Base-by-base conservation (phyloP, 37 sponge, comb jelly and placozoan species). In the Crambe crambe region DNA sequence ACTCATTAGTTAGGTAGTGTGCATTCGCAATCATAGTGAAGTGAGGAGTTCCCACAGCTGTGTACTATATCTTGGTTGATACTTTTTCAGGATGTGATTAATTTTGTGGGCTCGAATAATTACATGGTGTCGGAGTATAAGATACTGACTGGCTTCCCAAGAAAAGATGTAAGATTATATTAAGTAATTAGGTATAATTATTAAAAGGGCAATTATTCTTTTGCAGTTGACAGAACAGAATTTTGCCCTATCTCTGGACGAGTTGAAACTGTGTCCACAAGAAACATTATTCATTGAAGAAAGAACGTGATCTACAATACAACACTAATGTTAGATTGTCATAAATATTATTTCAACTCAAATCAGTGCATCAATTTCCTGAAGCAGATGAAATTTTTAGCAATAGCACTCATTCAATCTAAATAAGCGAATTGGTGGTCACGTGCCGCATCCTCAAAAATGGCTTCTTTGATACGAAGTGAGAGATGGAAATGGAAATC, bases 271-370 rank as follows among this genome's bases (percentile, higher is more conserved):
- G 8, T 93, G 70, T 51, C 94, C 94, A 44, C 91, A 89, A 44
- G 91, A 89, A 30, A 91, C 88, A 9, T 57, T 91, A 0, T 83
- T 87, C 57, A 31, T 91, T 3, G 92, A 91, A 68, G 92, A 91
- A 42, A 91, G 78, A 65, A 65, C 66, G 51, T 47, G 51, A 47
- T 47, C 51, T 47, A n/a, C n/a, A n/a, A n/a, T n/a, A n/a, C n/a
- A n/a, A n/a, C n/a, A n/a, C n/a, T n/a, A n/a, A n/a, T n/a, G n/a
- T n/a, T n/a, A n/a, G n/a, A n/a, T n/a, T n/a, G n/a, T n/a, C n/a
- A n/a, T n/a, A n/a, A n/a, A n/a, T n/a, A n/a, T n/a, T n/a, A n/a
- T n/a, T n/a, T n/a, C n/a, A n/a, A n/a, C n/a, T n/a, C n/a, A n/a
- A n/a, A n/a, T n/a, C n/a, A n/a, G n/a, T n/a, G n/a, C n/a, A n/a